phyloP scores from a whole-genome alignment of 2,113 vertebrate genomes.

The Eulemur rufifrons region DNA sequence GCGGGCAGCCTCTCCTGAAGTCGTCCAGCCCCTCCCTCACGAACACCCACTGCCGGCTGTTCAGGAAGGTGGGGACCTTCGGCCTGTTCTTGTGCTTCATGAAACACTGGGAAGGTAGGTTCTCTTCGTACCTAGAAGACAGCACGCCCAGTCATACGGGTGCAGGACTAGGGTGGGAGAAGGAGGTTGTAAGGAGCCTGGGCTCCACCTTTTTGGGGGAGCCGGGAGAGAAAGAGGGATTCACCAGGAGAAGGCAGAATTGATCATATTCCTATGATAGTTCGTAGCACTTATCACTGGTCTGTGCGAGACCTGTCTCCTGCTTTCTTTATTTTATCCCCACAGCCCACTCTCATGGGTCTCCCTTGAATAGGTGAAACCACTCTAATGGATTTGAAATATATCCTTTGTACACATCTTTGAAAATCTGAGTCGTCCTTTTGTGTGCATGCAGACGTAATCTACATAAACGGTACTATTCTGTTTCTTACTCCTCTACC shows the following conservation, averaged over 20 bases:
- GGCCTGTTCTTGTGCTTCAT: constrained; percentile 40
- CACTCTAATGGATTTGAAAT: neutral
- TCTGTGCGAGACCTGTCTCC: neutral
- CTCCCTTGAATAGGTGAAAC: neutral
- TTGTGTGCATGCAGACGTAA: neutral
- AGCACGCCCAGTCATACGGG: neutral
- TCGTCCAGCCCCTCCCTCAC: constrained; percentile 77
- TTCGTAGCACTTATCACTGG: neutral
- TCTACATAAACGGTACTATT: neutral
- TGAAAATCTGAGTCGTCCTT: neutral
- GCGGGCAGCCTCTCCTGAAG: constrained; percentile 74
- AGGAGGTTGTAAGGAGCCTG: neutral
- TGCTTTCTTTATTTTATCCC: neutral
- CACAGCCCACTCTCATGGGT: neutral
- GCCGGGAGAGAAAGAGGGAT: neutral
- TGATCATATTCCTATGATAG: neutral
- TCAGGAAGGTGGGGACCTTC: constrained; percentile 48
- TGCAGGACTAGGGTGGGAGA: neutral
- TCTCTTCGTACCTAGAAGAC: constrained; percentile 84
- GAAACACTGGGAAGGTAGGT: constrained; percentile 75
- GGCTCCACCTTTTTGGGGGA: neutral
- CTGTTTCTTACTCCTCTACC: neutral
- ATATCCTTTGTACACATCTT: neutral
- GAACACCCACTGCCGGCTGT: constrained; percentile 78
- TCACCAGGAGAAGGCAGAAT: rapidly evolving